phyloP scores from a whole-genome alignment of 1,140 invertebrate species.

The Drosophila burlai region DNA sequence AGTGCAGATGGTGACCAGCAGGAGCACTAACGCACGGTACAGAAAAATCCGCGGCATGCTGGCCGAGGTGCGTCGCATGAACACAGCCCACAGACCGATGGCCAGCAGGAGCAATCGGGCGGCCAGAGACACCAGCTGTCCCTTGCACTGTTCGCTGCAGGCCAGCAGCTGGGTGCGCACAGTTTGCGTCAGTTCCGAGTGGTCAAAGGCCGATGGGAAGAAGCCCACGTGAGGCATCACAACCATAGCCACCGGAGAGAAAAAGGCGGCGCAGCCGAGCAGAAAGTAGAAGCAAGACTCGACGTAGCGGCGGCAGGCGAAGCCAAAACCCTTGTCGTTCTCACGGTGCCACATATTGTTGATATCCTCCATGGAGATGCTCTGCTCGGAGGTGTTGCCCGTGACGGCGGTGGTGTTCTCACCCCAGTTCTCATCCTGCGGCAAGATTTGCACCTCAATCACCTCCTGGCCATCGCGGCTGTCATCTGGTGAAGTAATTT shows the following conservation, averaged over 20 bases:
- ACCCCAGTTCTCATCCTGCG: constrained; percentile 99
- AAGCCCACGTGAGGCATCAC: constrained; percentile 95
- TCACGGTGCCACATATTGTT: constrained; percentile 91
- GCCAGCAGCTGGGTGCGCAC: constrained; percentile 86
- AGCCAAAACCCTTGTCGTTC: constrained; percentile 89
- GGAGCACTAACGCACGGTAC: constrained; percentile 94
- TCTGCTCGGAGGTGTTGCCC: constrained; percentile 97
- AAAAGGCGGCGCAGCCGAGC: constrained; percentile 92
- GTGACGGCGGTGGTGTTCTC: constrained; percentile 99
- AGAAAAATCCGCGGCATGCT: constrained; percentile 97
- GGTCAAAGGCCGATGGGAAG: constrained; percentile 88
- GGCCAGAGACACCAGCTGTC: constrained; percentile 94
- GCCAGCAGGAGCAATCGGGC: constrained; percentile 97
- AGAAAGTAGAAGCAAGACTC: constrained; percentile 91
- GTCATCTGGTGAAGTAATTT: constrained; percentile 46
- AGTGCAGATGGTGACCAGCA: constrained; percentile 95
- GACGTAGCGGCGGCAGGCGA: constrained; percentile 92
- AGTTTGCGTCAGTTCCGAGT: constrained; percentile 86
- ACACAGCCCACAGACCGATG: constrained; percentile 96
- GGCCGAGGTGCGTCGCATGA: constrained; percentile 90
- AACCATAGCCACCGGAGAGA: constrained; percentile 97
- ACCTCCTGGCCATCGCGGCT: constrained; percentile 90
- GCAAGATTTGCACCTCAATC: constrained; percentile 96
- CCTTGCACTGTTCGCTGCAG: constrained; percentile 92
- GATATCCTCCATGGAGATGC: constrained; percentile 96